Base-by-base conservation (phyloP, 2,888 invertebrate species). In the Carabus problematicus region DNA sequence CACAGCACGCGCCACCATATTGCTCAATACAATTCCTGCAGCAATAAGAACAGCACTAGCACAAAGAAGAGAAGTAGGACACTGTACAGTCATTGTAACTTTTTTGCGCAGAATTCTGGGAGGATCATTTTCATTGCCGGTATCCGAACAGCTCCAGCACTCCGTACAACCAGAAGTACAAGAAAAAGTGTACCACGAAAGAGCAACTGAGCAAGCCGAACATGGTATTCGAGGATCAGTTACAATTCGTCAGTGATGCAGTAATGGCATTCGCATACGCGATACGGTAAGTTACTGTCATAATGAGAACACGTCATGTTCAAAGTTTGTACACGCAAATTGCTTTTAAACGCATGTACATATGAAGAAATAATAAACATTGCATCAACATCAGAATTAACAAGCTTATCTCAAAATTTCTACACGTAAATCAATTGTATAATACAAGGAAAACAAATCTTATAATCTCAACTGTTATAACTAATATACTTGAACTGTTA, bases 181-280 rank as follows among this genome's bases (percentile, higher is more conserved):
- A 84, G 3, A 83, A 82, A 16, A 76, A 81, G 4, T 98, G 97
- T 80, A 92, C 93, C 0, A 94, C 92, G 0, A 83, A 86, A 39
- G 95, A 96, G 79, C 84, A 86, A 8, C 87, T 96, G 4, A 88
- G 90, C 0, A 85, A 86, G 54, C 86, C 91, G 69, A 91, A 93
- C 77, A 94, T 93, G 0, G 91, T 91, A 75, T 94, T 95, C 75
- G 97, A 98, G 81, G 90, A 93, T 74, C 97, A 97, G 80, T 85
- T 98, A 73, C 97, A 98, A 83, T 98, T 97, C 81, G 97, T 98
- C 40, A 95, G 95, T 41, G 97, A 98, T 80, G 96, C 97, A 16
- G 96, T 97, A 0, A 89, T 97, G 91, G 94, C 97, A 0, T 97
- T 97, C 82, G 97, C 95, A 0, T 90, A 94, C 77, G 96, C 97